A percentile compares a stretch with the other conserved stretches of the same genome.
phyloP scores from a whole-genome alignment of 2,113 vertebrate species.

The Hyaena hyaena region DNA sequence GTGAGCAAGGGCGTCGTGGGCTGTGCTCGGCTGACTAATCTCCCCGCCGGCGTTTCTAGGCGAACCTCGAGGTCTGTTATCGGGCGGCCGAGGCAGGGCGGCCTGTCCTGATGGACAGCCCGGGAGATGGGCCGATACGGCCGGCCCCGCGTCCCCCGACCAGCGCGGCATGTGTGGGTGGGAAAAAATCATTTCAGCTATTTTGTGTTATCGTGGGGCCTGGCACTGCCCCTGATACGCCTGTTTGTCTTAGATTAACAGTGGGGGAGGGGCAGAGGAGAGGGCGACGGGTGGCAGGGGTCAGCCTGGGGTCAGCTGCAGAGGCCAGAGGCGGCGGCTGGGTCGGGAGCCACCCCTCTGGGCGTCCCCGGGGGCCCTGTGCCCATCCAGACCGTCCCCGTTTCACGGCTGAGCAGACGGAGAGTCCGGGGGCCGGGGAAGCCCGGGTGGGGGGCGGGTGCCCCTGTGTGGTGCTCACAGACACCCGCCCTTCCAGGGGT shows the following conservation, averaged over 20 bases:
- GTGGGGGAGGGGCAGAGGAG: neutral
- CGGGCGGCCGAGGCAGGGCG: conserved; percentile 79
- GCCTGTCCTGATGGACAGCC: conserved; percentile 77
- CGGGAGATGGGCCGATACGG: conserved; percentile 75
- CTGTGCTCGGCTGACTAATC: conserved; percentile 83
- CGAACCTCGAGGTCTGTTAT: conserved; percentile 89
- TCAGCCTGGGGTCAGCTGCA: conserved; percentile 65
- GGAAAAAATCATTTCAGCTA: conserved; percentile 87
- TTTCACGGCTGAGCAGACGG: neutral
- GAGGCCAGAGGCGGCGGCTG: neutral
- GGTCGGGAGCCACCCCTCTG: neutral
- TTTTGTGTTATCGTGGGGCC: conserved; percentile 81
- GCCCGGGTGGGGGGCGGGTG: neutral
- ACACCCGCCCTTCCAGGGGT: neutral
- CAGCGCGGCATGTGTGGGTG: conserved; percentile 84
- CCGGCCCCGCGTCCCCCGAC: conserved; percentile 61
- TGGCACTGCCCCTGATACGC: conserved; percentile 63
- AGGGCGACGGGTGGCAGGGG: neutral
- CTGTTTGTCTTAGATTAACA: conserved; percentile 81
- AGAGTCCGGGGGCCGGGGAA: fast-evolving
- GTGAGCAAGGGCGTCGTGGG: neutral
- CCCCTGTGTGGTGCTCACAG: fast-evolving
- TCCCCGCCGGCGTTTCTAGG: conserved; percentile 81
- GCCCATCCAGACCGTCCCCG: fast-evolving
- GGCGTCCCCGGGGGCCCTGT: neutral